Conservation (phyloP, 2,888 invertebrate genomes). For the Trilocha varians region DNA sequence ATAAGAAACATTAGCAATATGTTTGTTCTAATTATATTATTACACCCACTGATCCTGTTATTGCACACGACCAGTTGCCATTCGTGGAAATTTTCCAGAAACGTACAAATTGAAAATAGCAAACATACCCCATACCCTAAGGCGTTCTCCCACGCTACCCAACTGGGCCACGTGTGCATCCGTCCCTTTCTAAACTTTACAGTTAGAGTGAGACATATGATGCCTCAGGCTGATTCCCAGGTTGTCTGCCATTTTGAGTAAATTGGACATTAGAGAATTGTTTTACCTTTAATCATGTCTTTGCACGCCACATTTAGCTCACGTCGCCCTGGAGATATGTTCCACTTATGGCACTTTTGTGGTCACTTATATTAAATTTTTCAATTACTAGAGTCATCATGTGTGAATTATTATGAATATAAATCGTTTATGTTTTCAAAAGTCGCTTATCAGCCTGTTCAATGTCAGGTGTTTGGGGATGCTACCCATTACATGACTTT, state of each 20-base stretch:
- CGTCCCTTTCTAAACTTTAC: conserved; percentile 30
- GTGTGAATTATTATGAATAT: too few relatives aligned
- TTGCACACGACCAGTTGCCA: too few relatives aligned
- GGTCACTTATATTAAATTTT: neutral
- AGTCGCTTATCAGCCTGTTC: too few relatives aligned
- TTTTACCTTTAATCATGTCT: conserved; percentile 19
- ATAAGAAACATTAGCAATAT: too few relatives aligned
- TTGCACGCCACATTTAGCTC: conserved; percentile 23
- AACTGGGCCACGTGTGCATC: conserved; percentile 31
- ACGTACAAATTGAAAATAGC: conserved; percentile 4
- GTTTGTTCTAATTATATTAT: too few relatives aligned
- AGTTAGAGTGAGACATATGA: conserved; percentile 26
- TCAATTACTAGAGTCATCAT: too few relatives aligned
- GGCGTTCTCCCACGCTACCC: conserved; percentile 54
- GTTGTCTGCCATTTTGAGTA: conserved; percentile 23
- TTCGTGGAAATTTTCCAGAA: too few relatives aligned
- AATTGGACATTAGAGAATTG: conserved; percentile 20
- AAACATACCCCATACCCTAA: conserved; percentile 30
- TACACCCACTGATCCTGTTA: neutral
- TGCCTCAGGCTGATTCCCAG: conserved; percentile 46
- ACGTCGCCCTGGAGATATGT: neutral
- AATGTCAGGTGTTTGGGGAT: too few relatives aligned
- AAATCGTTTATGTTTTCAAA: too few relatives aligned
- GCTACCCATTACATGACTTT: too few relatives aligned
- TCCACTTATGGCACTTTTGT: neutral